Conservation (phyloP, 2,888 invertebrate genomes). For the Nemurella pictetii region DNA sequence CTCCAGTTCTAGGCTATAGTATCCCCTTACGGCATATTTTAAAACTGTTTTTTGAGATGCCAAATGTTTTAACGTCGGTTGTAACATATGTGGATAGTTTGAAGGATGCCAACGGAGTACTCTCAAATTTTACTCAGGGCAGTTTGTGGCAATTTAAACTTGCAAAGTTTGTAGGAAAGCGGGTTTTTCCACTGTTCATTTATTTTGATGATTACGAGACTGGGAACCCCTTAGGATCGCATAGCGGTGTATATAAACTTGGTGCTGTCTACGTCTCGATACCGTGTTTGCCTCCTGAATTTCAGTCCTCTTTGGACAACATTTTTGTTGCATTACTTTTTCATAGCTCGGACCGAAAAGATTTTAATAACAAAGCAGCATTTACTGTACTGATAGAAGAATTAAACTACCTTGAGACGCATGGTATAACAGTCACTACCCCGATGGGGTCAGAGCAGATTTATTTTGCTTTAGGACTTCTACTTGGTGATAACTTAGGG, state of each 20-base stretch:
- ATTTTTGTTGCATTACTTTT: constrained; percentile 22
- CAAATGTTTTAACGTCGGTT: constrained; percentile 18
- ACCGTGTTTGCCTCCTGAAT: constrained; percentile 37
- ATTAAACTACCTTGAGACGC: constrained; percentile 36
- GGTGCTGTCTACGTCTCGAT: constrained; percentile 36
- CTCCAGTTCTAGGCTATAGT: neutral
- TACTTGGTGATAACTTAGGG: constrained; percentile 42
- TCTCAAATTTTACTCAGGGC: constrained; percentile 29
- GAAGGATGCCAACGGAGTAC: neutral
- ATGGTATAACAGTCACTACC: constrained; percentile 37
- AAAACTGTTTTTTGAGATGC: constrained; percentile 12
- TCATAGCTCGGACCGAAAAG: constrained; percentile 8
- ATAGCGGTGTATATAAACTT: constrained; percentile 35
- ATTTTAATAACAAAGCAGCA: constrained; percentile 32
- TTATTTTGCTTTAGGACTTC: constrained; percentile 38
- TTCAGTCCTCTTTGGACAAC: constrained; percentile 35
- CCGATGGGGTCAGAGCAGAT: constrained; percentile 33
- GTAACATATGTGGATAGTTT: neutral
- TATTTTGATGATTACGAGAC: constrained; percentile 29
- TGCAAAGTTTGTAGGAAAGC: constrained; percentile 3
- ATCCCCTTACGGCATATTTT: neutral
- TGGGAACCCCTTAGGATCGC: constrained; percentile 34
- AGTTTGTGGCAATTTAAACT: constrained; percentile 12
- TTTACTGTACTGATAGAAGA: constrained; percentile 40
- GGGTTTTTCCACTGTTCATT: constrained; percentile 19